Conservation (phyloP, 2,888 invertebrate genomes). For the Pseudococcus viburni region DNA sequence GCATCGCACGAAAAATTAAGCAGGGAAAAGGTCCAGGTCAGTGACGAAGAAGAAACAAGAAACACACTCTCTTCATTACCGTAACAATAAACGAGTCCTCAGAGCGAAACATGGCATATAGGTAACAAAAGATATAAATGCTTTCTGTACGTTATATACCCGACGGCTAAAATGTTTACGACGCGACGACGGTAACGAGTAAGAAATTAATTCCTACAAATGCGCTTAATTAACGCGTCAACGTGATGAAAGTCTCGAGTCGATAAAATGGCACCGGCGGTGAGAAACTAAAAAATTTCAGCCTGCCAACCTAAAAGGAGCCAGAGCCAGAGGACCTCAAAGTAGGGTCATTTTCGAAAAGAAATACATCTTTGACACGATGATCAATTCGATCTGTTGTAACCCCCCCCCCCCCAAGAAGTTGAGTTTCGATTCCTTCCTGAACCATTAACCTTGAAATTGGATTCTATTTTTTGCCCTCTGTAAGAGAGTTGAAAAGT, state of each 20-base stretch:
- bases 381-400: too few species aligned
- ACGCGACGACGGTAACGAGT: slow-evolving; percentile 44
- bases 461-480: too few species aligned
- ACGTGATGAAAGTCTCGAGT: slow-evolving; percentile 45
- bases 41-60: not conserved
- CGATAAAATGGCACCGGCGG: not conserved
- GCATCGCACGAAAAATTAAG: too few species aligned
- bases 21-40: too few species aligned
- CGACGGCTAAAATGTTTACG: slow-evolving; percentile 36
- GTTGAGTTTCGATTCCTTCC: not conserved
- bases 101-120: not conserved
- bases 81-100: slow-evolving; percentile 34
- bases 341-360: too few species aligned
- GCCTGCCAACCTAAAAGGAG: too few species aligned
- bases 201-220: slow-evolving; percentile 47
- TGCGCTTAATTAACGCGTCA: slow-evolving; percentile 24
- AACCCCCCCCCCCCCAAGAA: too few species aligned
- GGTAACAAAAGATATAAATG: slow-evolving; percentile 42
- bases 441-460: too few species aligned
- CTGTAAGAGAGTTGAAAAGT: too few species aligned
- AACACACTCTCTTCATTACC: slow-evolving; percentile 20
- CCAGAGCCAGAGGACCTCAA: too few species aligned
- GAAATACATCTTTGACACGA: too few species aligned
- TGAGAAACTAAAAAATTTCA: too few species aligned
- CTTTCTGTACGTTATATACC: not conserved